Conservation (phyloP, 2,797 vertebrate species). For the Cynopterus sphinx region DNA sequence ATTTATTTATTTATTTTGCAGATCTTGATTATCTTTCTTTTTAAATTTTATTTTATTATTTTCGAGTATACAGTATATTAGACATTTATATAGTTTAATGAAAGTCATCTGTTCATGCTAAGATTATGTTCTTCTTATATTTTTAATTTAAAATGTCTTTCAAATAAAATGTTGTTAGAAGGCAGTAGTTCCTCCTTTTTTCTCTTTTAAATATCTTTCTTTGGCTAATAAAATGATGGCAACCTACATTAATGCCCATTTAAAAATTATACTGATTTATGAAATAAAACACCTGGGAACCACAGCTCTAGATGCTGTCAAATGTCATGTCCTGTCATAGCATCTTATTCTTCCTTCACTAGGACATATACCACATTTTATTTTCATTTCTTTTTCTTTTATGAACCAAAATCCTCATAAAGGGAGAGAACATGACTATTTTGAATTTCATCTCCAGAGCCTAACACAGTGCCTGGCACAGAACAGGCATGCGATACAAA, state of each 20-base stretch:
- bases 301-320: background rate
- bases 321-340: background rate
- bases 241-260: background rate
- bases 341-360: background rate
- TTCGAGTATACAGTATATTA: too few species aligned
- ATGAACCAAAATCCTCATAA: background rate
- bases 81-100: too few species aligned
- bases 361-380: background rate
- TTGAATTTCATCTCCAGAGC: background rate
- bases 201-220: background rate
- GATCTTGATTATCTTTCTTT: too few species aligned
- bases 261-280: background rate
- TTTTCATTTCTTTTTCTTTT: slow-evolving; percentile 14
- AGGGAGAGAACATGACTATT: background rate
- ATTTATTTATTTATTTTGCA: too few species aligned
- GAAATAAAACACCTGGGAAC: background rate
- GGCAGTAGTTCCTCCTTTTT: background rate
- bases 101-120: background rate
- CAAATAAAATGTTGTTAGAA: slow-evolving; percentile 32
- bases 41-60: too few species aligned
- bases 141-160: slow-evolving; percentile 42
- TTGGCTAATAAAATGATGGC: slow-evolving; percentile 17
- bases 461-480: background rate
- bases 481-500: background rate
- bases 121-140: background rate